Conservation (phyloP, 2,888 invertebrate species). For the Orthosia gothica region DNA sequence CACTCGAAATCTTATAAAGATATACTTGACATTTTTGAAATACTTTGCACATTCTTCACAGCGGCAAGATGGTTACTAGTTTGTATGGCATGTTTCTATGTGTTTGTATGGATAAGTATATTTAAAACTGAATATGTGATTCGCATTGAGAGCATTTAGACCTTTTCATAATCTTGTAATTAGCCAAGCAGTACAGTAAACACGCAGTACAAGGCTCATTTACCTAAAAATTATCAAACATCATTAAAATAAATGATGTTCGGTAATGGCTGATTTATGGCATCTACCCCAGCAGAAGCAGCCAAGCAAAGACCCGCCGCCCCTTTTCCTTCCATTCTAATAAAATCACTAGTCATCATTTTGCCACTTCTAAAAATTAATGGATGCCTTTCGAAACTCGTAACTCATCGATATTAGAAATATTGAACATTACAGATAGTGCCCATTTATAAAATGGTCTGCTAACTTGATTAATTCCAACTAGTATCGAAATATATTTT, state of each 20-base stretch:
- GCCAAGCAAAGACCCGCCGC: slow-evolving; percentile 16
- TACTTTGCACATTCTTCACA: slow-evolving; percentile 43
- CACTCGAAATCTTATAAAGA: slow-evolving; percentile 29
- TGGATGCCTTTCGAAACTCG: slow-evolving; percentile 53
- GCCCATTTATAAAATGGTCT: slow-evolving; percentile 43
- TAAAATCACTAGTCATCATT: slow-evolving; percentile 61
- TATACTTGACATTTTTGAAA: slow-evolving; percentile 18
- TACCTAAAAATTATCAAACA: slow-evolving; percentile 19
- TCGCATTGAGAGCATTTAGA: not conserved
- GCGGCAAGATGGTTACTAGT: not conserved
- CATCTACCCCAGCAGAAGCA: slow-evolving; percentile 26
- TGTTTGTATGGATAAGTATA: not conserved
- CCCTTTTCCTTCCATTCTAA: slow-evolving; percentile 37
- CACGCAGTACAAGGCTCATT: slow-evolving; percentile 12
- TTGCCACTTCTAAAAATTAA: slow-evolving; percentile 61
- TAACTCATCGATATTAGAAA: slow-evolving; percentile 59
- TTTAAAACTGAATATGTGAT: not conserved
- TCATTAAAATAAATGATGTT: slow-evolving; percentile 48
- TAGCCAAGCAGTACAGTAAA: not conserved
- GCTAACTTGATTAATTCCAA: slow-evolving; percentile 50
- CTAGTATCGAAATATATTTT: slow-evolving; percentile 40
- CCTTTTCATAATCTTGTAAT: not conserved
- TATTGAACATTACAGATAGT: slow-evolving; percentile 58
- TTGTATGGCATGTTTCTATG: not conserved
- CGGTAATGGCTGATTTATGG: slow-evolving; percentile 53